These are phyloP conservation scores for Acridotheres tristis DNA, from an alignment of 2,797 vertebrate genomes.

Conservation along the genomic window DNA sequence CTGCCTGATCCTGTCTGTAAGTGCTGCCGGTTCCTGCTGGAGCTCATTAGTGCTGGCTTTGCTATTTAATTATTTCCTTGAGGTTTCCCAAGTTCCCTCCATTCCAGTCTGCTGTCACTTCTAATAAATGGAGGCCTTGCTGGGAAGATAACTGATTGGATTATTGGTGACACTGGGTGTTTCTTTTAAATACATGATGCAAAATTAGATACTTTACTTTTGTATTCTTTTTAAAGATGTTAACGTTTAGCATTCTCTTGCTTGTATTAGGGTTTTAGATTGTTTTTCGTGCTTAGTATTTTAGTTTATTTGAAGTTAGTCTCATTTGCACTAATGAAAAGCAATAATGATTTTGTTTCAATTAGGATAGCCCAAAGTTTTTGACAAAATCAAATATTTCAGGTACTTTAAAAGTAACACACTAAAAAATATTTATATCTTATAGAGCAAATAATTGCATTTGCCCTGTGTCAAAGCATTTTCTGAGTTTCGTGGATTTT, in stretches of 20 bases:
- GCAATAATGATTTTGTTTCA: neutral
- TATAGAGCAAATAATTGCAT: neutral
- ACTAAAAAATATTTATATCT: neutral
- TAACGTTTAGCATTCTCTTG: neutral
- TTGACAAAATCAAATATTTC: neutral
- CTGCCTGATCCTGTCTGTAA: neutral
- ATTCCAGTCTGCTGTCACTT: neutral
- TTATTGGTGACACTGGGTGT: conserved; percentile 1
- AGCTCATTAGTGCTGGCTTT: neutral
- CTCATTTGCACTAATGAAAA: neutral
- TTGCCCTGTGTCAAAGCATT: neutral
- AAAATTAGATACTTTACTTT: conserved; percentile 27
- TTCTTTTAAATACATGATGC: conserved; percentile 5
- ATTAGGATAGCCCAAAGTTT: neutral
- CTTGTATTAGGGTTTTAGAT: neutral
- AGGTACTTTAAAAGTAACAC: neutral
- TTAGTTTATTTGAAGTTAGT: neutral
- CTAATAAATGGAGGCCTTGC: neutral
- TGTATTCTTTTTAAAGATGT: neutral
- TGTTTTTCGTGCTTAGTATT: neutral
- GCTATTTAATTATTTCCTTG: neutral
- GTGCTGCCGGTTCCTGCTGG: neutral
- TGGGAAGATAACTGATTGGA: neutral
- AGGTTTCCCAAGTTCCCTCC: neutral
- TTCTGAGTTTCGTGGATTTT: neutral